Evolutionary conservation across 2,888 invertebrate species (phyloP), one percentile per base, ranked within the genome.

Genomic region (Scaeva pyrastri): DNA sequence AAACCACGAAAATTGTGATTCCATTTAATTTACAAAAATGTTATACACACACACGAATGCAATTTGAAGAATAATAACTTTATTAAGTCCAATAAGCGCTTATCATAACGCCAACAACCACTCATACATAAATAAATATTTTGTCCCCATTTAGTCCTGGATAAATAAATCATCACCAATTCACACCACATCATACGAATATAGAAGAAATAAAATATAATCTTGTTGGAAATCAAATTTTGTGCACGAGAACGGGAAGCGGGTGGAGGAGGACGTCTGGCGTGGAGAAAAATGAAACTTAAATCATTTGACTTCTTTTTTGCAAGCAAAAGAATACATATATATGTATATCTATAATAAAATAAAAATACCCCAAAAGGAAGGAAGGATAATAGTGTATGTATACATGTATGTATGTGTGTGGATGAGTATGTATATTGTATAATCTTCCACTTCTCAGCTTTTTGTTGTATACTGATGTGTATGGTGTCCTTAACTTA

Each of bases 131-230:
- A 48, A 64, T 19, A 26, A 48, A 64, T 19, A 26, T 16, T 26
- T 10, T 26, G 10, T 48, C n/a, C 64, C 45, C 26, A 48, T 64
- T 45, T 64, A 21, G 19, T 19, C 19, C 16, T 45, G 21, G 14
- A 39, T 68, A 50, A 68, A 68, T 68, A 68, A 68, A 68, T 68
- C 39, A 68, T 50, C 39, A 39, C 10, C 66, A 68, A 21, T 50
- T 68, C 50, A 68, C 66, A 68, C 66, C 66, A 31, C 31, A 31
- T 31, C 31, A 31, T 31, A 31, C 21, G 3, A 7, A 50, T 1
- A 50, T 50, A 36, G 26, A 14, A 36, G 45, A 50, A 11, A 26
- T 14, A 48, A 7, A 48, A 50, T 50, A 66, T 50, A 45, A 66
- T 66, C 50, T 19, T 7, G 31, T 21, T 50, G 31, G 36, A 36